A percentile compares a stretch with the other conserved stretches of the same genome.
Evolutionary conservation across 1,140 invertebrate species (phyloP).

Genomic region (Leptopilina clavipes): DNA sequence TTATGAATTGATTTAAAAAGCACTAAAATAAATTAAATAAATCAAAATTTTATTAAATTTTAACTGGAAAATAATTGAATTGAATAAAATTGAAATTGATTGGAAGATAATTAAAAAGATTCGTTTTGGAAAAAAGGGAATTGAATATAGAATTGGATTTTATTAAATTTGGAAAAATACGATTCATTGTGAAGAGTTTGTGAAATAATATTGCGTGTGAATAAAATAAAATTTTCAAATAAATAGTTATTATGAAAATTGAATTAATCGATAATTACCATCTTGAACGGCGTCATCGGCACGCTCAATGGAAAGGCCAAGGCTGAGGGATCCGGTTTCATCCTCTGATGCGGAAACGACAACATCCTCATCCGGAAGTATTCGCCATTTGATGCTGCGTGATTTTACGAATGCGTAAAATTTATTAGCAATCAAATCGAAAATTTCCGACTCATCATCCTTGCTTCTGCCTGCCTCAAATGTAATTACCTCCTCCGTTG

Average conservation of each 20-base stretch:
- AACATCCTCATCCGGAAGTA: slow-evolving; percentile 85
- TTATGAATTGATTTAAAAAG: too few species aligned
- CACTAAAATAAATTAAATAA: too few species aligned
- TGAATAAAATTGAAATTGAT: too few species aligned
- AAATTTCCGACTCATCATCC: slow-evolving; percentile 82
- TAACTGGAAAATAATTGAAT: too few species aligned
- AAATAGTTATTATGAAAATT: not conserved
- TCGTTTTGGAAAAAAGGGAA: too few species aligned
- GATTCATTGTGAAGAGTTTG: too few species aligned
- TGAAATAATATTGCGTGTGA: too few species aligned
- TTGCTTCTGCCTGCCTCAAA: slow-evolving; percentile 69
- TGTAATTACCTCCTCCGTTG: slow-evolving; percentile 67
- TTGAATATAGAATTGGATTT: too few species aligned
- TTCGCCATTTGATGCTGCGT: slow-evolving; percentile 75
- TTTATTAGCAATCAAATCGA: slow-evolving; percentile 82
- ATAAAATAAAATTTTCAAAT: not conserved
- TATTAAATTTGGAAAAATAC: too few species aligned
- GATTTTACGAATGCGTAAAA: slow-evolving; percentile 84
- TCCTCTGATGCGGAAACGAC: slow-evolving; percentile 82
- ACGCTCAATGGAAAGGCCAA: slow-evolving; percentile 83
- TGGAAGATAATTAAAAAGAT: too few species aligned
- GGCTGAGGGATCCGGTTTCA: slow-evolving; percentile 81
- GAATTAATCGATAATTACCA: slow-evolving; percentile 61
- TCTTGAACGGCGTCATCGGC: slow-evolving; percentile 71
- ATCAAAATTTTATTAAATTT: too few species aligned